phyloP scores from a whole-genome alignment of 2,797 vertebrate species.

The Macropodus opercularis region DNA sequence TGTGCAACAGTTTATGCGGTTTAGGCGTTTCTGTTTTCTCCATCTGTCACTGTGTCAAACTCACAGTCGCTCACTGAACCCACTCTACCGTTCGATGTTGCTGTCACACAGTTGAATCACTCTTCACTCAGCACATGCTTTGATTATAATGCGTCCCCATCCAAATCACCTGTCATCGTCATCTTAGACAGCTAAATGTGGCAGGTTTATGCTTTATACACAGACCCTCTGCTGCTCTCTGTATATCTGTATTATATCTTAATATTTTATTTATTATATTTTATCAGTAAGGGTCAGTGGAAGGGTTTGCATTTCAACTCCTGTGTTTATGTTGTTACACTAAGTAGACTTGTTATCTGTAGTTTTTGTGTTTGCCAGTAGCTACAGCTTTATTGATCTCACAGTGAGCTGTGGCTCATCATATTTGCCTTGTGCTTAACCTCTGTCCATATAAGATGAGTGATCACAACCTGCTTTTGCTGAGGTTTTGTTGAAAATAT shows the following conservation, averaged over 20 bases:
- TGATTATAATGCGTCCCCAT: constrained; percentile 51
- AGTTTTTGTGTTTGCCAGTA: neutral
- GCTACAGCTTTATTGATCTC: constrained; percentile 51
- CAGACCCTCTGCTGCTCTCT: neutral
- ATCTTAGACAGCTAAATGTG: neutral
- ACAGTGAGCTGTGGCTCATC: constrained; percentile 8
- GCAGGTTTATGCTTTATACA: neutral
- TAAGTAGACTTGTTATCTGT: constrained; percentile 18
- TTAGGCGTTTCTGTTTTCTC: constrained; percentile 2
- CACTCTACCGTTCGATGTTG: constrained; percentile 15
- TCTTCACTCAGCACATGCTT: constrained; percentile 37
- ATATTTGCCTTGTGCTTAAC: constrained; percentile 34
- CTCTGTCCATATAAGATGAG: constrained; percentile 8
- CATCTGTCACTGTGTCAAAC: constrained; percentile 35
- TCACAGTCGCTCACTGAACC: constrained; percentile 15
- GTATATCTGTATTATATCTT: no score
- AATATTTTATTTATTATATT: no score
- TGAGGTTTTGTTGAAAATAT: neutral
- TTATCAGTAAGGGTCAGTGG: neutral
- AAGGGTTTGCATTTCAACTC: constrained; percentile 3
- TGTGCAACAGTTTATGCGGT: constrained; percentile 27
- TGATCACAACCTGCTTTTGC: neutral
- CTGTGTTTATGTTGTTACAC: constrained; percentile 14
- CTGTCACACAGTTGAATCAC: constrained; percentile 36
- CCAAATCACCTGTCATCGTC: constrained; percentile 12